Evolutionary conservation across 2,113 vertebrate species (phyloP).

Genomic region (Choloepus hoffmanni): DNA sequence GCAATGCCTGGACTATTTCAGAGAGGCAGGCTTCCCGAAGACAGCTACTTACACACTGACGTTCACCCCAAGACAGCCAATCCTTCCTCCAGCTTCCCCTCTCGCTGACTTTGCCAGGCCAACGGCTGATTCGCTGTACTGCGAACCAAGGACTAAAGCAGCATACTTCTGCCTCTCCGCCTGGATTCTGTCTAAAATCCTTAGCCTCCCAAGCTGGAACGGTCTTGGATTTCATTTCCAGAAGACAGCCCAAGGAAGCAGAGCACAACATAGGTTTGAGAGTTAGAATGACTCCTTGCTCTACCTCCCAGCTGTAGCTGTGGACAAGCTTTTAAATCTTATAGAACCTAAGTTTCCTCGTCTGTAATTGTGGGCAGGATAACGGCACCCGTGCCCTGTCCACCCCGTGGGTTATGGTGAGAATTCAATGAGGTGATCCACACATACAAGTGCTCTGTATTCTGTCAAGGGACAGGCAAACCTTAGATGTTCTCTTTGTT

Average conservation of each 20-base stretch:
- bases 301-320: not conserved
- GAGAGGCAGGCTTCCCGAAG: not conserved
- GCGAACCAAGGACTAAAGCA: not conserved
- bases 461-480: not conserved
- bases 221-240: accelerated
- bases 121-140: not conserved
- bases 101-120: too few species aligned
- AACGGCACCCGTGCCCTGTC: accelerated
- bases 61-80: not conserved
- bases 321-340: not conserved
- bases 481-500: not conserved
- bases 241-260: accelerated
- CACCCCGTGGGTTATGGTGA: too few species aligned
- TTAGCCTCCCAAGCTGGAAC: not conserved
- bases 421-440: not conserved
- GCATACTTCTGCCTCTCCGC: not conserved
- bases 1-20: too few species aligned
- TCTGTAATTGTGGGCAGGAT: not conserved
- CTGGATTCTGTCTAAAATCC: not conserved
- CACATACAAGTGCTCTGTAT: not conserved
- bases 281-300: not conserved
- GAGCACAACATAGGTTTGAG: not conserved
- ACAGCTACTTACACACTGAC: not conserved
- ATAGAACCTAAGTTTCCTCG: not conserved
- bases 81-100: not conserved